Percentiles rank a stretch among this genome's conserved stretches.
These are phyloP conservation scores for Drosophila takahashii DNA, from an alignment of 1,140 invertebrate species.

Conservation along the genomic window DNA sequence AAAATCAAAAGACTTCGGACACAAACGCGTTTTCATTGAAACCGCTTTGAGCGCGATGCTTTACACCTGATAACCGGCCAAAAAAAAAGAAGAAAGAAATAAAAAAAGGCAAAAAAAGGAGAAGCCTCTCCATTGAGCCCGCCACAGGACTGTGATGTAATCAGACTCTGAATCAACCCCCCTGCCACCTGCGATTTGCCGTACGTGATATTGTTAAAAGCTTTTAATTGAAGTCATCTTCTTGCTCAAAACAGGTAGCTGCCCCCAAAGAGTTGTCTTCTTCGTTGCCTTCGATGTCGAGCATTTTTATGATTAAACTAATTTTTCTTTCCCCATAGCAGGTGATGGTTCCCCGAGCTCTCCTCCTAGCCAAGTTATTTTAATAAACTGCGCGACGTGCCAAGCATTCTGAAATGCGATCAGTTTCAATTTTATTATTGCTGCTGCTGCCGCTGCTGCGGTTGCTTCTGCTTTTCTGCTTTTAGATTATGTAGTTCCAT, in stretches of 20 bases:
- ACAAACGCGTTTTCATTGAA: constrained; percentile 71
- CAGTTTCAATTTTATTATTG: constrained; percentile 83
- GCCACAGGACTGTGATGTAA: constrained; percentile 74
- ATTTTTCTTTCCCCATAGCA: constrained; percentile 82
- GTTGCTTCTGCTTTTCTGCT: constrained; percentile 30
- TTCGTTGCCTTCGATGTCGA: constrained; percentile 59
- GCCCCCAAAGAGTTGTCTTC: constrained; percentile 51
- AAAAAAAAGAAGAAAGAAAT: constrained; percentile 26
- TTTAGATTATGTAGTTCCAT: constrained; percentile 76
- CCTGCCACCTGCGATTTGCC: constrained; percentile 56
- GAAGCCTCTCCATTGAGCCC: constrained; percentile 52
- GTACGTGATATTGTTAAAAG: constrained; percentile 85
- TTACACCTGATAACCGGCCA: constrained; percentile 76
- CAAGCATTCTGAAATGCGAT: constrained; percentile 75
- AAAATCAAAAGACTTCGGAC: constrained; percentile 75
- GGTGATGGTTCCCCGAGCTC: constrained; percentile 62
- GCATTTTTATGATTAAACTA: constrained; percentile 84
- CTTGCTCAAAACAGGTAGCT: constrained; percentile 84
- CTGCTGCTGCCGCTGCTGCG: constrained; percentile 18
- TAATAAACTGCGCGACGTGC: constrained; percentile 84
- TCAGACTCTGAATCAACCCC: constrained; percentile 38
- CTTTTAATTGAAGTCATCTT: constrained; percentile 84
- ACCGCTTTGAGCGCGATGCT: constrained; percentile 67
- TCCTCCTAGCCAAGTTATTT: constrained; percentile 74
- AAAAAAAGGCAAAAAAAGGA: neutral